Evolutionary conservation across 1,140 invertebrate genomes (phyloP).

Genomic region (Eriosoma lanigerum): DNA sequence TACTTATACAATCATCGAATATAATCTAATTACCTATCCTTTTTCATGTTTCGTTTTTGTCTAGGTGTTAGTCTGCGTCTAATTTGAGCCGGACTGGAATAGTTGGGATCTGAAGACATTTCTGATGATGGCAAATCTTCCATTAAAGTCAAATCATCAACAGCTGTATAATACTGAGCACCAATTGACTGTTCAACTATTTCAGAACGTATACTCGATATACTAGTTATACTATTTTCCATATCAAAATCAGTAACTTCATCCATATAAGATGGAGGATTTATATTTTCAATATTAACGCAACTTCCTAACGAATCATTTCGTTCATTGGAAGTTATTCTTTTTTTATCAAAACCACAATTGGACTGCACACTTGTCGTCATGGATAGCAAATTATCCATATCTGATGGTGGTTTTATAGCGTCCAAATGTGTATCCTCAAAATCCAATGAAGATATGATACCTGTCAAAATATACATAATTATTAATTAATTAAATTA

Average conservation of each 20-base stretch:
- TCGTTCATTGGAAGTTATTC: constrained; percentile 58
- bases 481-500: background rate
- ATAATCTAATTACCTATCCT: constrained; percentile 63
- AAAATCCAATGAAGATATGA: constrained; percentile 66
- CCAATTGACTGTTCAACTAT: constrained; percentile 54
- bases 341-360: constrained; percentile 57
- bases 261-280: constrained; percentile 80
- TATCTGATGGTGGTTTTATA: constrained; percentile 75
- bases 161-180: constrained; percentile 29
- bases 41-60: constrained; percentile 70
- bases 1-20: background rate
- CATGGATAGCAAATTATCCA: constrained; percentile 62
- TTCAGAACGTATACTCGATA: constrained; percentile 69
- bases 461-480: constrained; percentile 61
- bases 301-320: constrained; percentile 58
- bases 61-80: constrained; percentile 67
- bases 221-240: constrained; percentile 79
- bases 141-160: constrained; percentile 37
- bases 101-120: constrained; percentile 46
- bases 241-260: constrained; percentile 66
- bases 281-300: constrained; percentile 72
- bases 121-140: constrained; percentile 55
- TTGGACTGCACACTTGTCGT: constrained; percentile 61
- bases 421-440: constrained; percentile 73
- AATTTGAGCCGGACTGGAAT: constrained; percentile 35